These are phyloP conservation scores for Calonectris borealis DNA, from an alignment of 2,113 vertebrate genomes.

Conservation along the genomic window DNA sequence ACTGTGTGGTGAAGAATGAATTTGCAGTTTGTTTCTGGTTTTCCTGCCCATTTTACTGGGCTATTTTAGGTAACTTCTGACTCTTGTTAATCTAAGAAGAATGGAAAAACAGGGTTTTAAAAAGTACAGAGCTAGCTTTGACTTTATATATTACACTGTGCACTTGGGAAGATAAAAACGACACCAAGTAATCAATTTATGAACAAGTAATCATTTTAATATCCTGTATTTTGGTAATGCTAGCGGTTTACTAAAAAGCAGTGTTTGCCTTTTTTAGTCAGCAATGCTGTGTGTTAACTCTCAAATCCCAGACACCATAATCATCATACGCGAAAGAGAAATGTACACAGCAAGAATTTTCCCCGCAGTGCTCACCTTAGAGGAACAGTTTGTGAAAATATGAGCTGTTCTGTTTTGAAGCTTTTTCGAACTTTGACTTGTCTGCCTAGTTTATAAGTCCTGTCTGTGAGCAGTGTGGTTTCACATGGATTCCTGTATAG, in stretches of 20 bases:
- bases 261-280: not conserved
- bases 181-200: not conserved
- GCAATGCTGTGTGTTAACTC: not conserved
- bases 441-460: not conserved
- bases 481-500: not conserved
- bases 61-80: not conserved
- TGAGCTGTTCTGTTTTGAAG: not conserved
- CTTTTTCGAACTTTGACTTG: not conserved
- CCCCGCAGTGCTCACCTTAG: not conserved
- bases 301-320: not conserved
- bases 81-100: not conserved
- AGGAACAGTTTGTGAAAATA: not conserved
- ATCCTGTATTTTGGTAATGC: not conserved
- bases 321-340: not conserved
- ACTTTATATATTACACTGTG: not conserved
- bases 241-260: not conserved
- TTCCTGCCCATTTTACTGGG: not conserved
- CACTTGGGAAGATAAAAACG: not conserved
- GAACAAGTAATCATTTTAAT: not conserved
- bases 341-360: not conserved
- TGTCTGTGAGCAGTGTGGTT: not conserved
- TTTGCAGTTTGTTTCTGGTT: not conserved
- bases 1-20: constrained; percentile 18
- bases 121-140: not conserved
- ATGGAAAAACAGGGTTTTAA: not conserved